phyloP scores from a whole-genome alignment of 2,888 invertebrate species.

The Pollenia griseotomentosa region DNA sequence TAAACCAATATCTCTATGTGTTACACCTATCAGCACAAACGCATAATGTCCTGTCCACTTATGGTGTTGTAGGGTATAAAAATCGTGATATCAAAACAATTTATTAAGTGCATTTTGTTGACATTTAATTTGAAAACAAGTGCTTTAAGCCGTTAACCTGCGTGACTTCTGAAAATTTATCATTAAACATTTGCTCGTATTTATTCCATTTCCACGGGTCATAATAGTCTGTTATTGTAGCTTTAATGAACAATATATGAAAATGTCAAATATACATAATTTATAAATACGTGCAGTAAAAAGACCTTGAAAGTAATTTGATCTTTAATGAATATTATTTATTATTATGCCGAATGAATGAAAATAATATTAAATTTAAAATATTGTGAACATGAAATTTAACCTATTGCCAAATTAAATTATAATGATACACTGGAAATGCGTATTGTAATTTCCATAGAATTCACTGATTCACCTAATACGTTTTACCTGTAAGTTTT shows the following conservation, averaged over 20 bases:
- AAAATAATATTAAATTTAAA: background rate
- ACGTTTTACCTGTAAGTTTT: too few species aligned
- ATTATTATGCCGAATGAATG: background rate
- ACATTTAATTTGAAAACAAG: background rate
- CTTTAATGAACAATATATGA: slow-evolving; percentile 40
- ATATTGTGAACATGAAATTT: too few species aligned
- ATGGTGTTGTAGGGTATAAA: slow-evolving; percentile 9
- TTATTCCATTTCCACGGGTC: background rate
- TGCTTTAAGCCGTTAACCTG: slow-evolving; percentile 16
- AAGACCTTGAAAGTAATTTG: background rate
- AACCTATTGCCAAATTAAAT: too few species aligned
- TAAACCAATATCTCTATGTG: too few species aligned
- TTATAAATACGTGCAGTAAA: background rate
- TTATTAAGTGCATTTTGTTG: slow-evolving; percentile 23
- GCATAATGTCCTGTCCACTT: too few species aligned
- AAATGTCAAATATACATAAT: slow-evolving; percentile 46
- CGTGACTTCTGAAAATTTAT: slow-evolving; percentile 48
- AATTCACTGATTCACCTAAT: too few species aligned
- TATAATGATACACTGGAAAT: too few species aligned
- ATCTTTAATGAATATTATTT: background rate
- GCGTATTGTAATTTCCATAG: too few species aligned
- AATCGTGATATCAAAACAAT: slow-evolving; percentile 37
- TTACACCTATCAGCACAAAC: too few species aligned
- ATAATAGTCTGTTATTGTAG: slow-evolving; percentile 10
- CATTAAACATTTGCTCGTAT: slow-evolving; percentile 14